These are phyloP conservation scores for Gila orcuttii DNA, from an alignment of 2,113 vertebrate genomes.

Conservation along the genomic window DNA sequence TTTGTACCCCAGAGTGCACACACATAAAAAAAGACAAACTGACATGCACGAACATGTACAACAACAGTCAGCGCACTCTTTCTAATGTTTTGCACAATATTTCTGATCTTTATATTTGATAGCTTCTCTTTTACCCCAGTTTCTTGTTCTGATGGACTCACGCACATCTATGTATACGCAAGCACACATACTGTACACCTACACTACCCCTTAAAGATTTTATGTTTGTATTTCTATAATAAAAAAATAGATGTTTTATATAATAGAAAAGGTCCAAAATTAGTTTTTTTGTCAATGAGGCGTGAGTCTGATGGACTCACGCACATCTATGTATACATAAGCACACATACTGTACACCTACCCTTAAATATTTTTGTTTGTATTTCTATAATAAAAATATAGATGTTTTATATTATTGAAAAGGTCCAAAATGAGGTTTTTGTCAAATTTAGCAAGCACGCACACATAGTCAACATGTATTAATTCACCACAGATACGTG, in stretches of 20 bases:
- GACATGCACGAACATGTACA: background rate
- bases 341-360: background rate
- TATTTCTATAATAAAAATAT: background rate
- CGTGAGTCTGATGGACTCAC: no score
- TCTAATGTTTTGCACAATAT: slow-evolving; percentile 1
- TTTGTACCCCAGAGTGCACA: slow-evolving; percentile 6
- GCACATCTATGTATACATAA: background rate
- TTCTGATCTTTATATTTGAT: background rate
- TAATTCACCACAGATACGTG: slow-evolving; percentile 39
- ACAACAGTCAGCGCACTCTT: background rate
- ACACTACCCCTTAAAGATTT: background rate
- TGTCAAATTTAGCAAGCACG: background rate
- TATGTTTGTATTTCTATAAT: background rate
- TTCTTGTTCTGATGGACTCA: background rate
- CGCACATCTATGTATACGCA: no score
- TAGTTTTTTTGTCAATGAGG: background rate
- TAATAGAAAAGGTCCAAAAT: background rate
- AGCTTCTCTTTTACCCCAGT: background rate
- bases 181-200: background rate
- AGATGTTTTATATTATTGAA: background rate
- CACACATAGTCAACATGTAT: background rate
- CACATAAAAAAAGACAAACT: background rate
- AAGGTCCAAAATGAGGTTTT: background rate
- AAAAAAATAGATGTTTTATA: background rate
- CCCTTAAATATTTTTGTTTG: background rate